Conservation (phyloP, 2,113 vertebrate genomes). For the Rynchops niger region DNA sequence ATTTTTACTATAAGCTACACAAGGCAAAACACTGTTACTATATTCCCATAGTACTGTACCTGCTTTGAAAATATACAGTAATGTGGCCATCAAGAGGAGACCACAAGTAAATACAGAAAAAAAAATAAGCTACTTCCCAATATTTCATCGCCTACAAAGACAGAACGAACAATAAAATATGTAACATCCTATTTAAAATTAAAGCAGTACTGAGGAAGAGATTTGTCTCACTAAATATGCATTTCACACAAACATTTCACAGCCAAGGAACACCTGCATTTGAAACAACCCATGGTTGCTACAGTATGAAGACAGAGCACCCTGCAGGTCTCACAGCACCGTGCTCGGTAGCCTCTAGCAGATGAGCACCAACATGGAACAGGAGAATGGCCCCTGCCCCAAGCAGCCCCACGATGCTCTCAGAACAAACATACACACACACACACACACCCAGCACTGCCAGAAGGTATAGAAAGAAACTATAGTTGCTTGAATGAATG, state of each 20-base stretch:
- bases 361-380: not conserved
- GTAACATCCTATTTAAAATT: slow-evolving; percentile 17
- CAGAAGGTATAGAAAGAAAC: not conserved
- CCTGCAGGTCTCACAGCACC: not conserved
- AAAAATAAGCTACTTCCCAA: not conserved
- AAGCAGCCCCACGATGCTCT: fast-evolving
- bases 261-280: not conserved
- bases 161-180: not conserved
- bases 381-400: fast-evolving
- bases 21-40: slow-evolving; percentile 46
- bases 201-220: not conserved
- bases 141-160: not conserved
- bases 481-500: not conserved
- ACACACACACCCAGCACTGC: not conserved
- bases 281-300: not conserved
- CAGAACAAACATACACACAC: fast-evolving
- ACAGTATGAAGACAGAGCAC: not conserved
- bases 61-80: slow-evolving; percentile 7
- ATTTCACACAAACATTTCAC: not conserved
- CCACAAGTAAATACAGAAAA: slow-evolving; percentile 35
- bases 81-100: slow-evolving; percentile 57
- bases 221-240: not conserved
- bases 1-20: slow-evolving; percentile 31
- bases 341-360: not conserved
- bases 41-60: not conserved